These are phyloP conservation scores for Noctua comes DNA, from an alignment of 2,888 invertebrate species.

Conservation along the genomic window DNA sequence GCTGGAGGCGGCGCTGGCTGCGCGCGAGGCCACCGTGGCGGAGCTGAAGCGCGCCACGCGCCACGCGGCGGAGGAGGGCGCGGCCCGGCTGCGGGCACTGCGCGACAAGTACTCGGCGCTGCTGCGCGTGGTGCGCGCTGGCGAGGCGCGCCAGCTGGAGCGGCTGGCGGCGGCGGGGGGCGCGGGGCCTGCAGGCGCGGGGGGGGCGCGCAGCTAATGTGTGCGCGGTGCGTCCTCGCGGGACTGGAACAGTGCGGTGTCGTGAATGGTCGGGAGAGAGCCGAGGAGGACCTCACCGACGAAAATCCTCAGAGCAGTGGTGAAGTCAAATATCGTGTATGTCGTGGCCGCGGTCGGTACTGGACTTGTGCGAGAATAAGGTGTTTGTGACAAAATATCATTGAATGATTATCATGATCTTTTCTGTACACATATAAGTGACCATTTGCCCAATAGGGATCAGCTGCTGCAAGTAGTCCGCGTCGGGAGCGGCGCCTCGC, in stretches of 20 bases:
- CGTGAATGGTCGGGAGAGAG: constrained; percentile 11
- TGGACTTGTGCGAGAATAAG: not conserved
- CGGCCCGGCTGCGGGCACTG: constrained; percentile 89
- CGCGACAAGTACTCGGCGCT: constrained; percentile 91
- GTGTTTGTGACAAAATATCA: constrained; percentile 5
- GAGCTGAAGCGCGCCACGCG: constrained; percentile 85
- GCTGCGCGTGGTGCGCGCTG: constrained; percentile 89
- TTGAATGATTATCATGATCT: constrained; percentile 4
- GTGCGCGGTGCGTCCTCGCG: constrained; percentile 46
- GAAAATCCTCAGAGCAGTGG: not conserved
- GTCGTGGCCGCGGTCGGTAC: not conserved
- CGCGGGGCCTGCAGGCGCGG: constrained; percentile 36
- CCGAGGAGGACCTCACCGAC: not conserved
- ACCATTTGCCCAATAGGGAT: not conserved
- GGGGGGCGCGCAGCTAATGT: constrained; percentile 61
- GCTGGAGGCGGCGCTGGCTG: constrained; percentile 79
- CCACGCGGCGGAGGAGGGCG: constrained; percentile 91
- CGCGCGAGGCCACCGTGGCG: constrained; percentile 85
- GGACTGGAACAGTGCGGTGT: constrained; percentile 46
- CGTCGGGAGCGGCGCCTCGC: constrained; percentile 1
- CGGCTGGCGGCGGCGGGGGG: constrained; percentile 79
- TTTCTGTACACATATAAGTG: not conserved
- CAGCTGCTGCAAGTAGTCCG: not conserved
- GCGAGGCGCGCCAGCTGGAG: constrained; percentile 89
- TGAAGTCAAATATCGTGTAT: not conserved